These are phyloP conservation scores for Charanyca ferruginea DNA, from an alignment of 2,888 invertebrate species.

Conservation along the genomic window DNA sequence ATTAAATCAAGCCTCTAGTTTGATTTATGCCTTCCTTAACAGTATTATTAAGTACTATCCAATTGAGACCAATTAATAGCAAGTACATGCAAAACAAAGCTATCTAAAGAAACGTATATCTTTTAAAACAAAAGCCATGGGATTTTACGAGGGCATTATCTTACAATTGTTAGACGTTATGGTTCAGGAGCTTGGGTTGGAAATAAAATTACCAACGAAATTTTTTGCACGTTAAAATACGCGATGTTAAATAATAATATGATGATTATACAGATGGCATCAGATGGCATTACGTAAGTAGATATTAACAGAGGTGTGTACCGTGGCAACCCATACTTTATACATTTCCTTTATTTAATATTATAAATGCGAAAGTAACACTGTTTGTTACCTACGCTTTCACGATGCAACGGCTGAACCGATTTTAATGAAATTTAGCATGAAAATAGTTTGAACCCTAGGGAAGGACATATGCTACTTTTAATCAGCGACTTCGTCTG, in stretches of 20 bases:
- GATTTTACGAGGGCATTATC: conserved; percentile 50
- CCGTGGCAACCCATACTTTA: no score
- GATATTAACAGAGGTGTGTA: not conserved
- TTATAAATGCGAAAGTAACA: no score
- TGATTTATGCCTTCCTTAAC: not conserved
- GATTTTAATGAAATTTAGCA: no score
- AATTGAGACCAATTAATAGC: conserved; percentile 14
- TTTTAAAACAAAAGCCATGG: conserved; percentile 62
- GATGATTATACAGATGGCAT: not conserved
- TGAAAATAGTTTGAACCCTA: no score
- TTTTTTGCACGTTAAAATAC: conserved; percentile 1
- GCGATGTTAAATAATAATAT: no score
- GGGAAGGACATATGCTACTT: no score
- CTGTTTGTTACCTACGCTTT: no score
- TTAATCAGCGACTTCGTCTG: no score
- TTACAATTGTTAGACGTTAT: conserved; percentile 54
- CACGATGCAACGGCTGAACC: no score
- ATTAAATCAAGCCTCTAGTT: conserved; percentile 16
- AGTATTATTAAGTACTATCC: conserved; percentile 11
- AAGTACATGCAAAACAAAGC: conserved; percentile 48
- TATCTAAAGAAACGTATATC: conserved; percentile 52
- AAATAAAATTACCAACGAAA: not conserved
- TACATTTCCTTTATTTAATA: no score
- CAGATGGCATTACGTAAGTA: conserved; percentile 7
- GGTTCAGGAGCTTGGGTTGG: conserved; percentile 30